phyloP scores from a whole-genome alignment of 2,113 vertebrate genomes.

The Sebastes fasciatus region DNA sequence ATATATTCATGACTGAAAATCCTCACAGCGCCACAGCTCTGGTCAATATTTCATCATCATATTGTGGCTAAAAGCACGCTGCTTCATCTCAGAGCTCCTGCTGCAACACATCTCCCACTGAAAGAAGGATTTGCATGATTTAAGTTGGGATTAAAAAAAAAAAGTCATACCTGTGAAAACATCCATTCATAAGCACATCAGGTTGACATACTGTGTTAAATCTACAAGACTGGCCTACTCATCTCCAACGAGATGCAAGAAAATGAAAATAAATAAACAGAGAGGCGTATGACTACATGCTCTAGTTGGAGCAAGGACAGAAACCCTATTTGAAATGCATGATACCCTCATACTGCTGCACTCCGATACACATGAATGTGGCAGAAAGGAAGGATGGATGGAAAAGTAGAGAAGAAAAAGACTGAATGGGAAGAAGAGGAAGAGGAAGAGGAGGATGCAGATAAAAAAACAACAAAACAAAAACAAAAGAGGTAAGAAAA shows the following conservation, averaged over 20 bases:
- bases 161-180: conserved; percentile 33
- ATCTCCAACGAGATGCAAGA: conserved; percentile 26
- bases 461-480: neutral
- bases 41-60: neutral
- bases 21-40: neutral
- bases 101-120: neutral
- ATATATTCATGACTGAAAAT: neutral
- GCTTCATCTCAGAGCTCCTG: conserved; percentile 2
- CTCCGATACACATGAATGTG: conserved; percentile 1
- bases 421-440: neutral
- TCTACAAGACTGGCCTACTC: conserved; percentile 33
- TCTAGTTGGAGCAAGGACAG: conserved; percentile 39
- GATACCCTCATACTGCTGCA: conserved; percentile 48
- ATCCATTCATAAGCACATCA: conserved; percentile 7
- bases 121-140: conserved; percentile 6
- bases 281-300: conserved; percentile 12
- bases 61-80: neutral
- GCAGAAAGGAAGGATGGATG: neutral
- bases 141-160: conserved; percentile 7
- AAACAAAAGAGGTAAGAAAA: neutral
- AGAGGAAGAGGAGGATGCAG: neutral
- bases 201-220: neutral
- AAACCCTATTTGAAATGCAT: conserved; percentile 47
- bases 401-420: conserved; percentile 9
- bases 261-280: neutral